phyloP scores from a whole-genome alignment of 2,113 vertebrate genomes.

The Terrapene triunguis region DNA sequence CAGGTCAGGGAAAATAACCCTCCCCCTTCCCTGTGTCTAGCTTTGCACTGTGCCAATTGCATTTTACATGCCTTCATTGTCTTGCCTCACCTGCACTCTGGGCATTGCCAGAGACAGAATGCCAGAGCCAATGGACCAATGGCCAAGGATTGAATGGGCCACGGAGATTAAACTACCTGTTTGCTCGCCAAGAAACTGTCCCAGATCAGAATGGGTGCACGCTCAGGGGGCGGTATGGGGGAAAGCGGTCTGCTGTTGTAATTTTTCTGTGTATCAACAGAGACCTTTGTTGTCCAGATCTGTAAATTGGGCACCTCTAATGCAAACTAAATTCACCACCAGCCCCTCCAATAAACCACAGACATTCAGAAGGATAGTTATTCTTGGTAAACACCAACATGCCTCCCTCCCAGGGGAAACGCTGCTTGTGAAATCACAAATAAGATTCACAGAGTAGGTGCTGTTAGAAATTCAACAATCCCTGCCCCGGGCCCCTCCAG shows the following conservation, averaged over 20 bases:
- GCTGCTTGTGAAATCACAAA: neutral
- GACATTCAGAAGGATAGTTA: neutral
- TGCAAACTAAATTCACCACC: fast-evolving
- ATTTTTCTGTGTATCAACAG: neutral
- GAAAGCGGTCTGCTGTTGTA: neutral
- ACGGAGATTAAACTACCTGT: neutral
- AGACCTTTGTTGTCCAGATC: neutral
- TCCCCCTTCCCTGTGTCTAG: neutral
- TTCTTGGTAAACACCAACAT: neutral
- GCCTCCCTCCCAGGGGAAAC: neutral
- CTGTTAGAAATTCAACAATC: fast-evolving
- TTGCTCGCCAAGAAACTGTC: neutral
- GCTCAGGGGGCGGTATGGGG: neutral
- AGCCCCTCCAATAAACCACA: neutral
- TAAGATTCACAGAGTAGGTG: fast-evolving
- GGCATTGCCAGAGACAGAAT: neutral
- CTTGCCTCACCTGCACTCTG: neutral
- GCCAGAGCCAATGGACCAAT: neutral
- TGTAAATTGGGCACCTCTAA: neutral
- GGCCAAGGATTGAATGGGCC: neutral
- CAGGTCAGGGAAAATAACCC: neutral
- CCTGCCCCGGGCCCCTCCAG: neutral
- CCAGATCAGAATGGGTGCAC: neutral
- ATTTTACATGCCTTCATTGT: neutral
- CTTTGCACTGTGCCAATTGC: neutral